phyloP scores from a whole-genome alignment of 2,113 vertebrate species.

The human (Homo sapiens) region DNA sequence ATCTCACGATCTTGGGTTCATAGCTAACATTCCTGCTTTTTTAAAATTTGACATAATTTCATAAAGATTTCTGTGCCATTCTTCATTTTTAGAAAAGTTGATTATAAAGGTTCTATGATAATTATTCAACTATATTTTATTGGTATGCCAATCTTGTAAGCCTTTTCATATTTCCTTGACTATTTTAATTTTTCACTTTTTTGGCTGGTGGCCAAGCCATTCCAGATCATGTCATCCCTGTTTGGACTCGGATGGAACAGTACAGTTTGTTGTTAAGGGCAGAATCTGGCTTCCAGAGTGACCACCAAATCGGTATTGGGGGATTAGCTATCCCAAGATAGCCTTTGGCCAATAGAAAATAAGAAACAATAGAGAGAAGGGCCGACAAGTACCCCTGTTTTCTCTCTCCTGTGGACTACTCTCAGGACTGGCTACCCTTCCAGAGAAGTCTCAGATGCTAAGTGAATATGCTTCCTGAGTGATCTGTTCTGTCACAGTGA shows the following conservation, averaged over 20 bases:
- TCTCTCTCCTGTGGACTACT: neutral
- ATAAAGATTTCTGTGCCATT: neutral
- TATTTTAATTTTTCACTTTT: neutral
- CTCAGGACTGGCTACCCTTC: neutral
- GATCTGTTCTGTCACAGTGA: neutral
- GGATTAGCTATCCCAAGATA: neutral
- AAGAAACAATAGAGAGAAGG: neutral
- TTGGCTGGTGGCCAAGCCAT: neutral
- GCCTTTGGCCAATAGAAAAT: neutral
- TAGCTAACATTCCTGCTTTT: neutral
- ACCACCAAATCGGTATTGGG: neutral
- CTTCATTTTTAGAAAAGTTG: neutral
- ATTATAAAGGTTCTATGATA: neutral
- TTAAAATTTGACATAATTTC: neutral
- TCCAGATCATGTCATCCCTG: neutral
- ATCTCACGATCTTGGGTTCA: neutral
- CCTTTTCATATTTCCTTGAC: conserved; percentile 11
- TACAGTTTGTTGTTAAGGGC: neutral
- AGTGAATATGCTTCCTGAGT: neutral
- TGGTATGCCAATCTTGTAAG: neutral
- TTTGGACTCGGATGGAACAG: neutral
- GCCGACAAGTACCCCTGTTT: neutral
- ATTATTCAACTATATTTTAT: neutral
- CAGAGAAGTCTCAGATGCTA: neutral
- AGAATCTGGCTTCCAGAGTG: neutral